These are phyloP conservation scores for Verasper variegatus DNA, from an alignment of 2,113 vertebrate species.

Conservation along the genomic window DNA sequence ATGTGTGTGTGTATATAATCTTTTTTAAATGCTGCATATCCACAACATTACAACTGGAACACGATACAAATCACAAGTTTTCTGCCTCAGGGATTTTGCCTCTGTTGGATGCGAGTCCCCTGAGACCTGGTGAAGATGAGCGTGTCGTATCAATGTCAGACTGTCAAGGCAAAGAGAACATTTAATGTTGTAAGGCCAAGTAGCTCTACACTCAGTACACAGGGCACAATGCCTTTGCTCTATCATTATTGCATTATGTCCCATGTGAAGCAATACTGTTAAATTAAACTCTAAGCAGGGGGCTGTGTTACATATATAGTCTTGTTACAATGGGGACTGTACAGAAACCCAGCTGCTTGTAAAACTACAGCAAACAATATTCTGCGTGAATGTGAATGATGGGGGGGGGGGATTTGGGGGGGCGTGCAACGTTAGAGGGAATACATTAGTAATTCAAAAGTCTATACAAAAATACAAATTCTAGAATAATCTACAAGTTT, in stretches of 20 bases:
- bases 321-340: slow-evolving; percentile 49
- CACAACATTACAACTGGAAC: slow-evolving; percentile 9
- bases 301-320: slow-evolving; percentile 55
- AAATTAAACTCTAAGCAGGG: slow-evolving; percentile 61
- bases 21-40: slow-evolving; percentile 25
- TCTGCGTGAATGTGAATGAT: slow-evolving; percentile 54
- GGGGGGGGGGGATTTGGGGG: slow-evolving; percentile 14
- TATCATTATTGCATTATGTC: slow-evolving; percentile 74
- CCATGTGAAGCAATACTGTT: slow-evolving; percentile 65
- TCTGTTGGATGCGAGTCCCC: slow-evolving; percentile 29
- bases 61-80: neutral
- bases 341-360: slow-evolving; percentile 60
- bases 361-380: slow-evolving; percentile 36
- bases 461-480: slow-evolving; percentile 87
- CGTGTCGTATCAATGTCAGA: slow-evolving; percentile 46
- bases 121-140: slow-evolving; percentile 36
- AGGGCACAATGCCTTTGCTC: slow-evolving; percentile 46
- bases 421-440: slow-evolving; percentile 55
- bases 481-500: slow-evolving; percentile 81
- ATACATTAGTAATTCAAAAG: slow-evolving; percentile 67
- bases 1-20: neutral
- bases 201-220: slow-evolving; percentile 50
- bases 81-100: slow-evolving; percentile 18
- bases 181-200: slow-evolving; percentile 65
- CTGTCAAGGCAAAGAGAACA: slow-evolving; percentile 66